These are phyloP conservation scores for Cyphomyrmex costatus DNA, from an alignment of 1,140 invertebrate species.

Conservation along the genomic window DNA sequence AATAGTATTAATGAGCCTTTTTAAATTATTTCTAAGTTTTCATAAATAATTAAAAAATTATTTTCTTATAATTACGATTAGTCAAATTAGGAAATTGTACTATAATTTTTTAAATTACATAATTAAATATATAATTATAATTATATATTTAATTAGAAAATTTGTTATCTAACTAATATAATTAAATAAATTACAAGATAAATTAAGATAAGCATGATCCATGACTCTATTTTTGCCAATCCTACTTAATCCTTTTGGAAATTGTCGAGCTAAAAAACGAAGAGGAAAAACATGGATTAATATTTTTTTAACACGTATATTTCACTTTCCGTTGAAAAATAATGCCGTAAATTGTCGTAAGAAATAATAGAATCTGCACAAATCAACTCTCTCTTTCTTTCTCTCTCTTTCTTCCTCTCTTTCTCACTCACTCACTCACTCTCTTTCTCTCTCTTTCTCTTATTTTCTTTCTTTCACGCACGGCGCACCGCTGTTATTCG, in stretches of 20 bases:
- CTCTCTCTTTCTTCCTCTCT: background rate
- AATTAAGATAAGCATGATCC: background rate
- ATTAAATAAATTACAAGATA: background rate
- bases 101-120: background rate
- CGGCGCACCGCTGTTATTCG: constrained; percentile 83
- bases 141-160: constrained; percentile 6
- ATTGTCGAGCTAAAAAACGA: background rate
- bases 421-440: background rate
- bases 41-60: background rate
- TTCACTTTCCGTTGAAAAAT: constrained; percentile 86
- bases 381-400: constrained; percentile 80
- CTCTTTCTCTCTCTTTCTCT: background rate
- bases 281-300: background rate
- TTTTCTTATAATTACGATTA: background rate
- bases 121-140: background rate
- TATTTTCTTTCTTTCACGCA: background rate
- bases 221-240: background rate
- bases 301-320: constrained; percentile 85
- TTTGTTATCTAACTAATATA: constrained; percentile 4
- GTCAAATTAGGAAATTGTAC: background rate
- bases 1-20: background rate
- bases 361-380: constrained; percentile 86
- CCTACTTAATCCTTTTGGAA: background rate
- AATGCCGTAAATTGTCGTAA: constrained; percentile 84
- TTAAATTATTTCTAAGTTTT: background rate